phyloP scores from a whole-genome alignment of 2,888 invertebrate genomes.

The Drosophila prostipennis region DNA sequence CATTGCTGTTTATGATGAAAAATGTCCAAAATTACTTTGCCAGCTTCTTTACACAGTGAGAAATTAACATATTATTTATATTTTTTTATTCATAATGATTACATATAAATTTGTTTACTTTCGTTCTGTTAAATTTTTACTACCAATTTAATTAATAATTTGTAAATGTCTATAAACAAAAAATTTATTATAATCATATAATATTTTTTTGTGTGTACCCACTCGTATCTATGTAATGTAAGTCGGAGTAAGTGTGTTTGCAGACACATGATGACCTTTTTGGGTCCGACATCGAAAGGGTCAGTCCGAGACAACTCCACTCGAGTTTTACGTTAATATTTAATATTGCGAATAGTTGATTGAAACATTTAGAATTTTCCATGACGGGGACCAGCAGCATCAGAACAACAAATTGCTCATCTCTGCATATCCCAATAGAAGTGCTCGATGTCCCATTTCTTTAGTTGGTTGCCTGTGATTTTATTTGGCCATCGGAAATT shows the following conservation, averaged over 20 bases:
- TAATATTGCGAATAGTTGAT: conserved; percentile 82
- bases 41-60: conserved; percentile 32
- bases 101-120: no score
- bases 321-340: conserved; percentile 81
- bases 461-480: conserved; percentile 73
- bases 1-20: conserved; percentile 69
- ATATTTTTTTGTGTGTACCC: conserved; percentile 20
- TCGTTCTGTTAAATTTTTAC: neutral
- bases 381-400: conserved; percentile 23
- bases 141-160: neutral
- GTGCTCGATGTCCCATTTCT: conserved; percentile 51
- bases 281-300: conserved; percentile 62
- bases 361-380: conserved; percentile 72
- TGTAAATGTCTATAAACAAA: neutral
- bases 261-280: conserved; percentile 62
- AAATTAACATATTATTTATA: no score
- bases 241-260: conserved; percentile 19
- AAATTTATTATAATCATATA: neutral
- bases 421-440: conserved; percentile 23
- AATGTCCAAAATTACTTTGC: conserved; percentile 72
- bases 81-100: no score
- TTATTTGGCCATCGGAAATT: conserved; percentile 81
- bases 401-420: conserved; percentile 51
- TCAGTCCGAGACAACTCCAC: conserved; percentile 66
- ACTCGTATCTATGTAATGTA: conserved; percentile 19